Evolutionary conservation across 2,888 invertebrate genomes (phyloP).

Genomic region (Zootermopsis nevadensis): DNA sequence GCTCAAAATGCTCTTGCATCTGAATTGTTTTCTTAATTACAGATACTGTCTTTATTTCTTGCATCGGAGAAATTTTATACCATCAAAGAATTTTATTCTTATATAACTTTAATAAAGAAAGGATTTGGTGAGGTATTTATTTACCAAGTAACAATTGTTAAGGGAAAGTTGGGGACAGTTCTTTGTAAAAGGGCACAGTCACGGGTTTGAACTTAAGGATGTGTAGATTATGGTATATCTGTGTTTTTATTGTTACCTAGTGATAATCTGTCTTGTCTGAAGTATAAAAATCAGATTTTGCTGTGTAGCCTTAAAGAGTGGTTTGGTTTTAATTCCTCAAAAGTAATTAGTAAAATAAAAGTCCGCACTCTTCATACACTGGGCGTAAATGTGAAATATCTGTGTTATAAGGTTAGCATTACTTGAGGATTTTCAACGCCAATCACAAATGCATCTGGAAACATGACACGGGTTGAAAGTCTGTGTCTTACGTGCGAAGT

Average conservation of each 20-base stretch:
- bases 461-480: conserved; percentile 1
- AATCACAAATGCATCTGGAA: conserved; percentile 4
- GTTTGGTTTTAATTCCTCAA: not conserved
- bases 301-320: not conserved
- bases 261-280: not conserved
- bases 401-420: conserved; percentile 12
- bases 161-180: not conserved
- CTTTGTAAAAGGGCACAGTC: not conserved
- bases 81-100: conserved; percentile 27
- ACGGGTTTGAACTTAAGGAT: not conserved
- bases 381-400: conserved; percentile 25
- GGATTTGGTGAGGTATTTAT: conserved; percentile 18
- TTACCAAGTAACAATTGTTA: conserved; percentile 2
- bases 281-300: not conserved
- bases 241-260: not conserved
- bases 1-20: conserved; percentile 23
- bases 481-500: not conserved
- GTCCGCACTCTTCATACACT: conserved; percentile 3
- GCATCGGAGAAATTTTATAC: conserved; percentile 18
- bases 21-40: not conserved
- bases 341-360: conserved; percentile 17
- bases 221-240: not conserved
- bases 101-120: conserved; percentile 31
- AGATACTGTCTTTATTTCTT: not conserved
- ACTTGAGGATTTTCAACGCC: conserved; percentile 14